Evolutionary conservation across 30 jellyfish, hydroid and myxozoan species (phyloP).

Genomic region (Aurelia aurita): DNA sequence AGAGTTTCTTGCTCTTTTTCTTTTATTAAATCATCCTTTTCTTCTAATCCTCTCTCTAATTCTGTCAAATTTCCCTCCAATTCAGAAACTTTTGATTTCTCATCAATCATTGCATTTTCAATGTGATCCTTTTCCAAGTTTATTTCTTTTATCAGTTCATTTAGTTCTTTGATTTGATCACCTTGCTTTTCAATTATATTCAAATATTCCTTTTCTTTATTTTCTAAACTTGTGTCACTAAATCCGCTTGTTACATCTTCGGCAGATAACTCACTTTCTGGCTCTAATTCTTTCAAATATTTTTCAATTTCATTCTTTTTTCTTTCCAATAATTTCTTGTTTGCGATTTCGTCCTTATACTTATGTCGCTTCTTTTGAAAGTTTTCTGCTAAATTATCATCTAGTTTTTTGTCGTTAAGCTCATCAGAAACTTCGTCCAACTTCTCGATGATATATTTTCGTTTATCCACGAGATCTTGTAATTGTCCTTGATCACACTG

Average conservation of each 20-base stretch:
- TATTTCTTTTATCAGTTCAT: neutral
- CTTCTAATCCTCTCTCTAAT: neutral
- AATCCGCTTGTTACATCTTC: constrained; percentile 54
- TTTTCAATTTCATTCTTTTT: constrained; percentile 17
- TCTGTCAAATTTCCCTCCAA: neutral
- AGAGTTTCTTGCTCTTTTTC: neutral
- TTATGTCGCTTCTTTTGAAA: constrained; percentile 14
- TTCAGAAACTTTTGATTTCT: neutral
- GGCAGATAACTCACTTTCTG: constrained; percentile 5
- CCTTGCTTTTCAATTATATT: neutral
- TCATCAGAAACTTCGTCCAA: neutral
- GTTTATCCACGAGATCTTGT: constrained; percentile 30
- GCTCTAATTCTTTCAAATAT: constrained; percentile 2
- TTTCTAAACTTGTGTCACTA: constrained; percentile 35
- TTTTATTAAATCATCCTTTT: constrained; percentile 5
- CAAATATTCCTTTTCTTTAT: constrained; percentile 2
- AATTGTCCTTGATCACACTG: neutral
- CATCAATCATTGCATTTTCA: neutral
- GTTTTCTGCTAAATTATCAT: neutral
- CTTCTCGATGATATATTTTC: constrained; percentile 30
- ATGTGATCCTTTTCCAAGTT: neutral
- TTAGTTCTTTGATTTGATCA: neutral
- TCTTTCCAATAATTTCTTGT: neutral
- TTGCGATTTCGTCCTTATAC: neutral
- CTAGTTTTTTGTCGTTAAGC: neutral